phyloP scores from a whole-genome alignment of 1,140 invertebrate genomes.

The Drosophila burlai region DNA sequence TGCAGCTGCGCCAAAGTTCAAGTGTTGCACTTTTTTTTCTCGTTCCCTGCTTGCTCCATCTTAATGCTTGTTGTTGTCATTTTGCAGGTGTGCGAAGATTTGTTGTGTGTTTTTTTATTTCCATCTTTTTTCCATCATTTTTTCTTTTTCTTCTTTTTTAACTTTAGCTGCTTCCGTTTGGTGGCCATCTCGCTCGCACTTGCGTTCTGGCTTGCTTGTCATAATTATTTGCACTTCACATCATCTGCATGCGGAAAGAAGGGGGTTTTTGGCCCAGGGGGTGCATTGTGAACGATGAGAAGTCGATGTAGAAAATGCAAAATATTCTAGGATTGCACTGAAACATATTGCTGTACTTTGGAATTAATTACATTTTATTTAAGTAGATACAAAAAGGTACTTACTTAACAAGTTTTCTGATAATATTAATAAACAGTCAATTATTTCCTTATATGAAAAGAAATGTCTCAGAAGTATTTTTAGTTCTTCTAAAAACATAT shows the following conservation, averaged over 20 bases:
- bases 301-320: conserved; percentile 18
- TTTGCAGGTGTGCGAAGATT: conserved; percentile 78
- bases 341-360: neutral
- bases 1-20: conserved; percentile 76
- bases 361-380: neutral
- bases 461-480: neutral
- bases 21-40: conserved; percentile 66
- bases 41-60: conserved; percentile 3
- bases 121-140: conserved; percentile 18
- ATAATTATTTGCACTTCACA: conserved; percentile 82
- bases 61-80: conserved; percentile 45
- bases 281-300: conserved; percentile 6
- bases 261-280: neutral
- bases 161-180: conserved; percentile 67
- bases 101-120: conserved; percentile 42
- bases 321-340: neutral
- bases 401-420: neutral
- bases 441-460: neutral
- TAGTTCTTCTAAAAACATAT: no score
- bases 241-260: conserved; percentile 56
- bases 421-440: neutral
- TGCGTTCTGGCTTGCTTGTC: conserved; percentile 46
- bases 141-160: neutral
- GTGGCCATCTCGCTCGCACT: conserved; percentile 9
- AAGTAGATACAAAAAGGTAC: neutral